Conservation (phyloP, 2,888 invertebrate species). For the Cyclophora albipunctata region DNA sequence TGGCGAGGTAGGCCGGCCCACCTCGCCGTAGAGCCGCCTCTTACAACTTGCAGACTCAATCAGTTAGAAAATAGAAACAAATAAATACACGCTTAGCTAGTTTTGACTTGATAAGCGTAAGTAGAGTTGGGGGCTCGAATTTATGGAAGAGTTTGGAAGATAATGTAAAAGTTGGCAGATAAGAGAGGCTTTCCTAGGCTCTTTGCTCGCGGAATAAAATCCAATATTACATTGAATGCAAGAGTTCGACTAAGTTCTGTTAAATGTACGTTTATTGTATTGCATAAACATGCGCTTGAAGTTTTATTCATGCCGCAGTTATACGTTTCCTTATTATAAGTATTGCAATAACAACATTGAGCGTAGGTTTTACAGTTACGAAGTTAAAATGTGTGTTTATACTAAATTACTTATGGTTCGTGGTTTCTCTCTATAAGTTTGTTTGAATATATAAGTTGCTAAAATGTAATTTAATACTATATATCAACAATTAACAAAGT, state of each 20-base stretch:
- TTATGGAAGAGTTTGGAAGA: slow-evolving; percentile 61
- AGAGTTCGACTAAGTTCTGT: slow-evolving; percentile 36
- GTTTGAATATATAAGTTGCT: too few relatives aligned
- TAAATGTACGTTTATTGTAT: slow-evolving; percentile 31
- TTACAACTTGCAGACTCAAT: slow-evolving; percentile 60
- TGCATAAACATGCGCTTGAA: slow-evolving; percentile 15
- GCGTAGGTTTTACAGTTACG: too few relatives aligned
- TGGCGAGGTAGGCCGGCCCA: slow-evolving; percentile 56
- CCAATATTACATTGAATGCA: slow-evolving; percentile 44
- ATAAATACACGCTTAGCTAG: slow-evolving; percentile 68
- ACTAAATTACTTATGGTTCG: too few relatives aligned
- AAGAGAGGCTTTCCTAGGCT: slow-evolving; percentile 55
- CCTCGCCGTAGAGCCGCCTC: slow-evolving; percentile 32
- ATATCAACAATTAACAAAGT: too few relatives aligned
- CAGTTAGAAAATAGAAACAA: slow-evolving; percentile 70
- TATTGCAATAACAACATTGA: too few relatives aligned
- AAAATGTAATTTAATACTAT: too few relatives aligned
- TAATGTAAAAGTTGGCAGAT: slow-evolving; percentile 69
- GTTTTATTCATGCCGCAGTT: too few relatives aligned
- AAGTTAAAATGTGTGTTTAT: too few relatives aligned
- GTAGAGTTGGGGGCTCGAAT: slow-evolving; percentile 54
- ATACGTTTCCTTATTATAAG: too few relatives aligned
- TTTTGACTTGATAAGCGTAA: slow-evolving; percentile 69
- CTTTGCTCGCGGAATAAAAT: slow-evolving; percentile 37
- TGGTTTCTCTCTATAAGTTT: too few relatives aligned